phyloP scores from a whole-genome alignment of 2,797 vertebrate species.

The Macropodus opercularis region DNA sequence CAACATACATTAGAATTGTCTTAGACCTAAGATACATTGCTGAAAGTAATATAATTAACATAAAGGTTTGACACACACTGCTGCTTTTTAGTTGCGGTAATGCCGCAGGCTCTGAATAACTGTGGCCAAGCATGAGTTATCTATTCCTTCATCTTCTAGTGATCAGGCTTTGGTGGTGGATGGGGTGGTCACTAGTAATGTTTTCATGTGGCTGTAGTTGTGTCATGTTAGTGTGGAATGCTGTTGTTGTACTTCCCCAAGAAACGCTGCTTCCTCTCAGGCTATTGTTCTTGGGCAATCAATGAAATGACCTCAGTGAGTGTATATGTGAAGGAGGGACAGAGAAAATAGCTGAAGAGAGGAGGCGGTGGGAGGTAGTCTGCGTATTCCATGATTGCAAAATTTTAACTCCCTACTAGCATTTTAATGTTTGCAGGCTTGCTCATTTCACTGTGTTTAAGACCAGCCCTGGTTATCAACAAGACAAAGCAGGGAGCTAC shows the following conservation, averaged over 20 bases:
- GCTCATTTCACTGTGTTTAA: not conserved
- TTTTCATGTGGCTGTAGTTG: conserved; percentile 32
- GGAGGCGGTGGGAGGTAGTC: conserved; percentile 18
- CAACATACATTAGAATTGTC: no score
- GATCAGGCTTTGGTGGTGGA: conserved; percentile 7
- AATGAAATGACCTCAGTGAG: conserved; percentile 69
- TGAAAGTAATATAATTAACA: not conserved
- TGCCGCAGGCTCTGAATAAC: not conserved
- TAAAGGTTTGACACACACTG: not conserved
- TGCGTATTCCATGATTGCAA: not conserved
- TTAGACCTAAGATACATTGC: not conserved
- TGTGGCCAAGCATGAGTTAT: conserved; percentile 9
- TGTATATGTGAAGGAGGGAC: conserved; percentile 25
- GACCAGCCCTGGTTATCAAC: not conserved
- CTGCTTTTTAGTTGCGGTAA: not conserved
- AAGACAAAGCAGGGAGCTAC: not conserved
- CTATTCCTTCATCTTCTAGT: not conserved
- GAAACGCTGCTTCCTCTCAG: conserved; percentile 62
- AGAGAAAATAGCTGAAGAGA: conserved; percentile 48
- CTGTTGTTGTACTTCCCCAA: conserved; percentile 53
- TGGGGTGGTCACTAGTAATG: conserved; percentile 12
- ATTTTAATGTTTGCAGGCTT: not conserved
- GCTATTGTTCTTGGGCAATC: conserved; percentile 77
- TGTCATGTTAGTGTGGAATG: conserved; percentile 58
- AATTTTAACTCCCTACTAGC: conserved; percentile 24